Conservation (phyloP, 2,888 invertebrate genomes). For the Lithophane semibrunnea region DNA sequence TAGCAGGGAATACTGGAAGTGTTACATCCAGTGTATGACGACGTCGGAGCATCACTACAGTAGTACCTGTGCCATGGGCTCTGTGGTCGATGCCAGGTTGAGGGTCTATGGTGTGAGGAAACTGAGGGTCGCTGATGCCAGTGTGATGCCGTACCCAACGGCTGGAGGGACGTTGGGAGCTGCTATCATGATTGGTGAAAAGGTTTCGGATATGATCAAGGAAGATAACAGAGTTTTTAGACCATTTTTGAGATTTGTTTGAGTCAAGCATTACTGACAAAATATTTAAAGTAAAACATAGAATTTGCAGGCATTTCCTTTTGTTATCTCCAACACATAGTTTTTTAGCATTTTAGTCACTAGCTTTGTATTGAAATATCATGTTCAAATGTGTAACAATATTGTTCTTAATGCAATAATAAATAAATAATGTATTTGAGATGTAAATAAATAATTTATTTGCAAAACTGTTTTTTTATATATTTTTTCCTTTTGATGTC, state of each 20-base stretch:
- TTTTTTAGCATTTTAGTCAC: neutral
- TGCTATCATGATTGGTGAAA: constrained; percentile 72
- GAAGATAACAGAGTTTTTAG: constrained; percentile 44
- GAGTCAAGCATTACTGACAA: neutral
- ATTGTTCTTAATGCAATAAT: too few species aligned
- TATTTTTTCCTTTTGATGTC: too few species aligned
- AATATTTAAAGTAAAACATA: neutral
- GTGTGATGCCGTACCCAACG: constrained; percentile 85
- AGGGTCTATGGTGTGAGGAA: constrained; percentile 51
- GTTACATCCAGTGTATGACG: constrained; percentile 49
- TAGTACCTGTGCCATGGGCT: constrained; percentile 61
- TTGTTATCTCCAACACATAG: neutral
- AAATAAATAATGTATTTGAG: too few species aligned
- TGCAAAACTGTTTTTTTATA: too few species aligned
- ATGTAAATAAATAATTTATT: too few species aligned
- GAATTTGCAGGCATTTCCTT: neutral
- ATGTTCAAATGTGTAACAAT: neutral
- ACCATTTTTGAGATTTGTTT: constrained; percentile 1
- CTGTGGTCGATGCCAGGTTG: constrained; percentile 55
- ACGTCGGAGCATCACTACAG: constrained; percentile 42
- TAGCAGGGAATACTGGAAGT: constrained; percentile 53
- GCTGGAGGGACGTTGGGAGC: constrained; percentile 90
- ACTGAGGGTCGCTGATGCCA: constrained; percentile 70
- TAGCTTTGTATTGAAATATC: too few species aligned
- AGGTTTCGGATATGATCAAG: constrained; percentile 64